A percentile compares a stretch with the other conserved stretches of the same genome.
Conservation (phyloP, 2,797 vertebrate species). For the Ctenopoma multispine region DNA sequence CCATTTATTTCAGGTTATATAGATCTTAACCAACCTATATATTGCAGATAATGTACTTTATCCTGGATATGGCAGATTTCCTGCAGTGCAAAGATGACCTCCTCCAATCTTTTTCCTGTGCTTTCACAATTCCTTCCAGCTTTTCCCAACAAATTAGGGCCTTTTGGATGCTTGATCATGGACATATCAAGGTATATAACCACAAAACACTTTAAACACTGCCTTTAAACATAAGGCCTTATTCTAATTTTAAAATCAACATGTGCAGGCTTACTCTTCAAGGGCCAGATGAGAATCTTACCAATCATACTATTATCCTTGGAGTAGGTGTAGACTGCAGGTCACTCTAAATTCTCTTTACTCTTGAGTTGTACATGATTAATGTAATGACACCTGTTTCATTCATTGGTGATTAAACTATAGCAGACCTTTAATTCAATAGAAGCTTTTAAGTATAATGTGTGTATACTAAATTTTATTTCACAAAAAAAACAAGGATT, state of each 20-base stretch:
- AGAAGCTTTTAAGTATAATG: too few relatives aligned
- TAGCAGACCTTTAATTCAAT: not conserved
- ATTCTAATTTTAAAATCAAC: constrained; percentile 9
- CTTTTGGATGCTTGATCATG: constrained; percentile 77
- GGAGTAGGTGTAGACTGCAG: too few relatives aligned
- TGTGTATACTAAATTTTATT: too few relatives aligned
- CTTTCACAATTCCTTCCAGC: constrained; percentile 67
- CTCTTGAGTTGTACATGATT: constrained; percentile 15
- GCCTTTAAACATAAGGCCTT: not conserved
- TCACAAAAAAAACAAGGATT: too few relatives aligned
- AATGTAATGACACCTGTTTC: constrained; percentile 24
- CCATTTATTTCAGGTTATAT: not conserved
- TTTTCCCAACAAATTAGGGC: constrained; percentile 72
- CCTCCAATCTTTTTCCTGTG: constrained; percentile 69
- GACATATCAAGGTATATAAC: constrained; percentile 60
- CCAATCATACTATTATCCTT: constrained; percentile 19
- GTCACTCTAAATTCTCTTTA: constrained; percentile 47
- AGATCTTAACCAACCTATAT: constrained; percentile 61
- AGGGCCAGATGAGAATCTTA: constrained; percentile 26
- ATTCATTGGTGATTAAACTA: not conserved
- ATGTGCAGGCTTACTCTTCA: not conserved
- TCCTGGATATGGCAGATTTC: constrained; percentile 74
- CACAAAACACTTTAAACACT: not conserved
- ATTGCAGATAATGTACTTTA: constrained; percentile 77
- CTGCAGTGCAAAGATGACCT: constrained; percentile 74